Evolutionary conservation across 2,797 vertebrate genomes (phyloP).

Genomic region (Sebastes elongatus): DNA sequence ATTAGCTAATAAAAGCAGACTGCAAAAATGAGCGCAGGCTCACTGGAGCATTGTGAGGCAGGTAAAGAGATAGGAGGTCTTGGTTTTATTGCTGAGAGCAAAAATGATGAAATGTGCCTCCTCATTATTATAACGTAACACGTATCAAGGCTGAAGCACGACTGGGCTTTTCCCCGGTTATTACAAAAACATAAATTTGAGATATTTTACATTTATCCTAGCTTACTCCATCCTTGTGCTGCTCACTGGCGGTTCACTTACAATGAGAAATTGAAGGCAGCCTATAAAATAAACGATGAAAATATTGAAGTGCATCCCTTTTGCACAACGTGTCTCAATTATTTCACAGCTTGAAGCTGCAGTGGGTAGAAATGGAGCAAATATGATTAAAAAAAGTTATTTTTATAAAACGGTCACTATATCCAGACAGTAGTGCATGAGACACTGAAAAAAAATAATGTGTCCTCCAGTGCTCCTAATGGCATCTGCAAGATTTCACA

Average conservation of each 20-base stretch:
- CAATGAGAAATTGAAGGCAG: neutral
- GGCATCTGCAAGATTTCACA: no score
- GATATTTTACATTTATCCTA: neutral
- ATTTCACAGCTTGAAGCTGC: neutral
- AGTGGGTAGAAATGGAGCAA: no score
- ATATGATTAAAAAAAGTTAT: no score
- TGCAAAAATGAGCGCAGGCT: conserved; percentile 51
- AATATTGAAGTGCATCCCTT: neutral
- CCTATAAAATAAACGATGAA: neutral
- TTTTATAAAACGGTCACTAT: no score
- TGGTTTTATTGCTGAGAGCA: conserved; percentile 55
- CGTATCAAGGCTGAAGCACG: conserved; percentile 41
- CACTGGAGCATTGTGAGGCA: conserved; percentile 47
- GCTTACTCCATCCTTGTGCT: neutral
- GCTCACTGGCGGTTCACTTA: neutral
- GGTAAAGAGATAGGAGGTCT: conserved; percentile 65
- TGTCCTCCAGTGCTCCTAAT: no score
- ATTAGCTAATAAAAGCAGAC: conserved; percentile 82
- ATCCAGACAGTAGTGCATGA: no score
- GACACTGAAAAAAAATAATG: no score
- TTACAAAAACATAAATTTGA: conserved; percentile 36
- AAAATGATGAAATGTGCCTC: conserved; percentile 52
- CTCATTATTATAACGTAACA: conserved; percentile 61
- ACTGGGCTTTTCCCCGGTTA: neutral
- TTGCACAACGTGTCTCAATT: neutral